Base-by-base conservation (phyloP, 2,113 vertebrate species). In the Anarrhichthys ocellatus region DNA sequence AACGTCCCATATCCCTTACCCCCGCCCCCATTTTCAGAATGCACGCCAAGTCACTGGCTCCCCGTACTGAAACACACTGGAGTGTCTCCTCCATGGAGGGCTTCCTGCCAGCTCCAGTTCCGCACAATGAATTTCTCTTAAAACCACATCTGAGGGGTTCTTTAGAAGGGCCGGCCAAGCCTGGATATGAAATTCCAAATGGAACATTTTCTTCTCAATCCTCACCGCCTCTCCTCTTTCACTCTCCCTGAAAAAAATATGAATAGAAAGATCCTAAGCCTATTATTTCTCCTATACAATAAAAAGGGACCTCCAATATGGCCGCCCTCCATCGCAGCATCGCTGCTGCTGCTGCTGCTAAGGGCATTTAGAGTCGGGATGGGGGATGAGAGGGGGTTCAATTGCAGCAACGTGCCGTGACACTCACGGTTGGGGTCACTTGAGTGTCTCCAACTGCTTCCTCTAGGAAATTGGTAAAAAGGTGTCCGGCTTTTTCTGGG, bases 181-280 rank as follows among this genome's bases (percentile, higher is more conserved):
- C 90, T 90, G 88, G 81, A 88, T 92, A 85, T 91, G 80, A 88
- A 93, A 92, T 87, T 90, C 81, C 90, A 91, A 91, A 90, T 84
- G 84, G 88, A 94, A 92, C 87, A 34, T 94, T 93, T 92, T 87
- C 87, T 88, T 92, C 91, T 91, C 90, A 89, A 80, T 89, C 87
- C 76, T 76, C 36, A 54, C 87, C 40, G 79, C 86, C 88, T 90
- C 80, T 84, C 75, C 80, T 81, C 85, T 90, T 83, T 89, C 71
- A 73, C 87, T 86, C 85, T 87, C 65, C 75, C 77, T 83, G 68
- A 90, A 90, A 59, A 93, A 93, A 93, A 93, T 93, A 92, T 94
- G 93, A 94, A 95, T 92, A 94, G 91, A 93, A 88, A 85, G 82
- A 93, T 92, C 84, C 83, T 94, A 93, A 94, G 94, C 94, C 94